phyloP scores from a whole-genome alignment of 2,797 vertebrate genomes.

The Pelobates cultripes region DNA sequence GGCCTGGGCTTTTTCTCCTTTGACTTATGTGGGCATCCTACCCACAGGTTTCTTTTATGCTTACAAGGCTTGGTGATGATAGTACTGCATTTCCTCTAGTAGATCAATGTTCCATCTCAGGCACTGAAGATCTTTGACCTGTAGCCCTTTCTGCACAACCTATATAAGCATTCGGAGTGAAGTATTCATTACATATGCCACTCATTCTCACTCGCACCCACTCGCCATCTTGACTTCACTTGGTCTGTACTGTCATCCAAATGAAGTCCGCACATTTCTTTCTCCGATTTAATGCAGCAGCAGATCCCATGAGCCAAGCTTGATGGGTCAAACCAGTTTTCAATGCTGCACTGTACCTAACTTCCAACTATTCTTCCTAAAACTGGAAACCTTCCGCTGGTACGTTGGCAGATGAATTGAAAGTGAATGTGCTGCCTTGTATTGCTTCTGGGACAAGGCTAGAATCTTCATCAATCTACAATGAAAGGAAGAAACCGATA shows the following conservation, averaged over 20 bases:
- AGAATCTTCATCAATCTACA: constrained; percentile 96
- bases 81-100: constrained; percentile 81
- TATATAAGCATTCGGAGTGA: constrained; percentile 93
- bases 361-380: constrained; percentile 89
- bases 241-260: constrained; percentile 96
- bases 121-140: constrained; percentile 88
- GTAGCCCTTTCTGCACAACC: constrained; percentile 90
- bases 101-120: constrained; percentile 81
- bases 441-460: constrained; percentile 96
- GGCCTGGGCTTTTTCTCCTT: constrained; percentile 79
- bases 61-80: constrained; percentile 85
- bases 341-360: constrained; percentile 99
- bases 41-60: constrained; percentile 69
- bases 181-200: constrained; percentile 97
- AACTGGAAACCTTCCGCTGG: constrained; percentile 99
- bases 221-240: constrained; percentile 99
- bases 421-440: constrained; percentile 96
- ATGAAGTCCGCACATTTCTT: constrained; percentile 98
- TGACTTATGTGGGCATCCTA: constrained; percentile 71
- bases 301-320: constrained; percentile 99
- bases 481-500: neutral
- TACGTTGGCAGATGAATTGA: constrained; percentile 98
- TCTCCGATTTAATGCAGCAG: constrained; percentile 99
- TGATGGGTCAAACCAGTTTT: constrained; percentile 98
- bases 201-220: constrained; percentile 99